Evolutionary conservation across 2,113 vertebrate species (phyloP).

Genomic region (Gasterosteus aculeatus): DNA sequence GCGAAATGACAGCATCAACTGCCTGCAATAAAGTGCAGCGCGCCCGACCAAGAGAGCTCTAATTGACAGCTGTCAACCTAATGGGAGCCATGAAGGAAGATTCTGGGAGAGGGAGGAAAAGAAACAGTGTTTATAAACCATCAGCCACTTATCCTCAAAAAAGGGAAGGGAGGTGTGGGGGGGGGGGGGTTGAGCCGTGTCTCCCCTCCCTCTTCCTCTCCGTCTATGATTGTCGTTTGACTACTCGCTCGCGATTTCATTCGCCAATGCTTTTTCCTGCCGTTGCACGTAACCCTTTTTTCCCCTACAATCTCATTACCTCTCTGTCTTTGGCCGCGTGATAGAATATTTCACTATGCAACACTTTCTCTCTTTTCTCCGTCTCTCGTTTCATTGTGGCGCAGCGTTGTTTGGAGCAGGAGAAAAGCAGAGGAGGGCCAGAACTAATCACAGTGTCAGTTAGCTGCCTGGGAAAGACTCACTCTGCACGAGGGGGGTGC

Average conservation of each 20-base stretch:
- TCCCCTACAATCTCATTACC: slow-evolving; percentile 66
- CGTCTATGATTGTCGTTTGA: slow-evolving; percentile 67
- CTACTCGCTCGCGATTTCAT: slow-evolving; percentile 70
- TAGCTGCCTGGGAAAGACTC: slow-evolving; percentile 85
- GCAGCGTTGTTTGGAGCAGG: slow-evolving; percentile 66
- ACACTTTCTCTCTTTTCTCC: slow-evolving; percentile 59
- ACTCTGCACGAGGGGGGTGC: slow-evolving; percentile 81
- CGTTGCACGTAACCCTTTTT: slow-evolving; percentile 62
- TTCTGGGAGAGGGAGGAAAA: slow-evolving; percentile 83
- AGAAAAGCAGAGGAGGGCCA: slow-evolving; percentile 82
- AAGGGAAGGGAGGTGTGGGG: slow-evolving; percentile 44
- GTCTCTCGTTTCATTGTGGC: slow-evolving; percentile 72
- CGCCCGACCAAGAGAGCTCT: slow-evolving; percentile 93
- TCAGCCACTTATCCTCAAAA: slow-evolving; percentile 84
- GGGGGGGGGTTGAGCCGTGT: slow-evolving; percentile 9
- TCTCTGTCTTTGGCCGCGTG: slow-evolving; percentile 63
- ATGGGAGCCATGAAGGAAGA: slow-evolving; percentile 91
- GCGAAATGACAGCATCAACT: slow-evolving; percentile 97
- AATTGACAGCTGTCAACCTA: slow-evolving; percentile 98
- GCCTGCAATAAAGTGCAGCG: slow-evolving; percentile 95
- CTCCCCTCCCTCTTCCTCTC: slow-evolving; percentile 50
- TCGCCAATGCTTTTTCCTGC: slow-evolving; percentile 59
- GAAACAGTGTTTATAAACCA: slow-evolving; percentile 88
- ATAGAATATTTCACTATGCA: slow-evolving; percentile 75
- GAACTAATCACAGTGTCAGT: slow-evolving; percentile 89